phyloP scores from a whole-genome alignment of 2,797 vertebrate genomes.

The Protosalanx chinensis region DNA sequence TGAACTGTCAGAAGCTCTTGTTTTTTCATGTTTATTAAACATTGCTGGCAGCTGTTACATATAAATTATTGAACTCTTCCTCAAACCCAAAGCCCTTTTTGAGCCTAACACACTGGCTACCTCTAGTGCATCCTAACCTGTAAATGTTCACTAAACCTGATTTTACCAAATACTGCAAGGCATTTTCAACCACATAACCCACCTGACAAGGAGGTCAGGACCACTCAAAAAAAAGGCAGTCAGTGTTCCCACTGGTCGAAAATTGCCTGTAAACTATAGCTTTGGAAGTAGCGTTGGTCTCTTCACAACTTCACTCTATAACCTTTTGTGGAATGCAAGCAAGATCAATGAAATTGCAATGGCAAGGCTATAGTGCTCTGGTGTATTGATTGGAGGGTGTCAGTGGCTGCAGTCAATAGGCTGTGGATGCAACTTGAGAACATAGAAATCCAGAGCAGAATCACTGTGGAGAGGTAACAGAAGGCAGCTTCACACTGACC shows the following conservation, averaged over 20 bases:
- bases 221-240: conserved; percentile 21
- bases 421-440: conserved; percentile 59
- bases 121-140: not conserved
- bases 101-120: not conserved
- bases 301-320: conserved; percentile 46
- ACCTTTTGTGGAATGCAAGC: conserved; percentile 63
- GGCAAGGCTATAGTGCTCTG: conserved; percentile 40
- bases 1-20: too few species aligned
- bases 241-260: conserved; percentile 23
- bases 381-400: conserved; percentile 61
- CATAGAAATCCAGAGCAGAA: conserved; percentile 39
- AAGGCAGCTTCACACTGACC: conserved; percentile 45
- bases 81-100: not conserved
- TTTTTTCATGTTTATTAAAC: not conserved
- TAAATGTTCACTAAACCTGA: not conserved
- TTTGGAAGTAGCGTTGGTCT: conserved; percentile 31
- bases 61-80: not conserved
- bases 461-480: conserved; percentile 32
- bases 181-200: conserved; percentile 24
- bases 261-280: conserved; percentile 35
- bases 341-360: conserved; percentile 68
- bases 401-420: conserved; percentile 68
- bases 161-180: conserved; percentile 12
- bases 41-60: too few species aligned
- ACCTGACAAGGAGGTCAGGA: conserved; percentile 9